Evolutionary conservation across 2,113 vertebrate species (phyloP).

Genomic region (Pseudopipra pipra): DNA sequence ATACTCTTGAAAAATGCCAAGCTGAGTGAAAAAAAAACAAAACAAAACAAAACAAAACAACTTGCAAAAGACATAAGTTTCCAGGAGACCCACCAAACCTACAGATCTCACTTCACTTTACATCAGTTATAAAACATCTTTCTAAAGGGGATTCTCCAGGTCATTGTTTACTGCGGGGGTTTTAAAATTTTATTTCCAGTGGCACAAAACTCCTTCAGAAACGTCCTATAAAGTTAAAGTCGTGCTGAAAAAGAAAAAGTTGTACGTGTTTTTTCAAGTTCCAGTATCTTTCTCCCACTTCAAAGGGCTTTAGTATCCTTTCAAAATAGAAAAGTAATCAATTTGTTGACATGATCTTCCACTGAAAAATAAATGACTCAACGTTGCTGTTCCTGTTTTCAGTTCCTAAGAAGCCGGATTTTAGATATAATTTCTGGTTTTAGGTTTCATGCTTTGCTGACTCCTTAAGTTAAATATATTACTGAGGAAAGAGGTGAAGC

Average conservation of each 20-base stretch:
- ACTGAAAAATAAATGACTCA: conserved; percentile 22
- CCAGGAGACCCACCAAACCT: neutral
- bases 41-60: neutral
- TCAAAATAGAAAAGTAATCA: neutral
- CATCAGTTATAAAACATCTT: neutral
- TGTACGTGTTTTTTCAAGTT: neutral
- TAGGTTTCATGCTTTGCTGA: neutral
- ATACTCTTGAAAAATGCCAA: neutral
- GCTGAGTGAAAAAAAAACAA: neutral
- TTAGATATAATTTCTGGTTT: neutral
- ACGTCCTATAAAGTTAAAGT: neutral
- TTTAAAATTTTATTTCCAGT: neutral
- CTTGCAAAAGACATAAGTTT: neutral
- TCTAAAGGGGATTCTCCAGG: neutral
- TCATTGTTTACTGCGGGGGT: neutral
- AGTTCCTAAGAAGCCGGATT: neutral
- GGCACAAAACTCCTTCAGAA: neutral
- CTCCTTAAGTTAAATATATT: neutral
- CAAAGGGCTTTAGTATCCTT: neutral
- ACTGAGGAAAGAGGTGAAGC: neutral
- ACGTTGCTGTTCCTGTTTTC: neutral
- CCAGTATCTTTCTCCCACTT: neutral
- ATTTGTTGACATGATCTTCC: neutral
- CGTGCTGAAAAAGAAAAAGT: neutral
- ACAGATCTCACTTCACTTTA: neutral